A percentile compares a stretch with the other conserved stretches of the same genome.
Evolutionary conservation across 2,113 vertebrate genomes (phyloP).

Genomic region (Chiloscyllium plagiosum): DNA sequence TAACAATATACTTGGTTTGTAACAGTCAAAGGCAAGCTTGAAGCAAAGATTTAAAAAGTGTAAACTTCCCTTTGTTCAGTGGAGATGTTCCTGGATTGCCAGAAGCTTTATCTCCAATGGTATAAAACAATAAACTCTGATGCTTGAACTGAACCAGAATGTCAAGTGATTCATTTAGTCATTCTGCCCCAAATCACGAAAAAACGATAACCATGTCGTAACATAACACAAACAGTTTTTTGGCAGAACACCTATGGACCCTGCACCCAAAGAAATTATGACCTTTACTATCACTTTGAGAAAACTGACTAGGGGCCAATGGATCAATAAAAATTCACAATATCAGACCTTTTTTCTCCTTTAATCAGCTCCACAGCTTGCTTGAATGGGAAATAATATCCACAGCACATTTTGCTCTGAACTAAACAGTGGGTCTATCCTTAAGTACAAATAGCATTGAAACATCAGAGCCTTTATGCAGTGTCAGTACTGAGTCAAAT

Average conservation of each 20-base stretch:
- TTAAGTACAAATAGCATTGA: not conserved
- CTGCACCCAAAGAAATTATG: not conserved
- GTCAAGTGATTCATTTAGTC: too few relatives aligned
- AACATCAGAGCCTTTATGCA: not conserved
- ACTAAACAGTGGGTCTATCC: not conserved
- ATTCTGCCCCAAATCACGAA: not conserved
- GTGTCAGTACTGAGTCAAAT: not conserved
- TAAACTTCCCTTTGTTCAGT: too few relatives aligned
- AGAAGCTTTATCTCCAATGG: too few relatives aligned
- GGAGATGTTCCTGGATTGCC: too few relatives aligned
- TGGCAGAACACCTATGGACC: not conserved
- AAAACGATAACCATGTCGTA: not conserved
- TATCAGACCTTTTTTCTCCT: constrained; percentile 4
- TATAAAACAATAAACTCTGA: too few relatives aligned
- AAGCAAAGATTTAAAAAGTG: too few relatives aligned
- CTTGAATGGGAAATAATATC: not conserved
- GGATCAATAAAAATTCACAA: not conserved
- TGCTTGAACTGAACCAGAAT: too few relatives aligned
- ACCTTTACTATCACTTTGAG: not conserved
- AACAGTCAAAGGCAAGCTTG: too few relatives aligned
- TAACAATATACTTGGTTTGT: too few relatives aligned
- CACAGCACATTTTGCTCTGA: not conserved
- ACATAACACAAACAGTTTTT: not conserved
- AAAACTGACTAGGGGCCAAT: not conserved
- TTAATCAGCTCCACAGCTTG: constrained; percentile 4